Base-by-base conservation (phyloP, 1,140 invertebrate genomes). In the Drosophila baimaii region DNA sequence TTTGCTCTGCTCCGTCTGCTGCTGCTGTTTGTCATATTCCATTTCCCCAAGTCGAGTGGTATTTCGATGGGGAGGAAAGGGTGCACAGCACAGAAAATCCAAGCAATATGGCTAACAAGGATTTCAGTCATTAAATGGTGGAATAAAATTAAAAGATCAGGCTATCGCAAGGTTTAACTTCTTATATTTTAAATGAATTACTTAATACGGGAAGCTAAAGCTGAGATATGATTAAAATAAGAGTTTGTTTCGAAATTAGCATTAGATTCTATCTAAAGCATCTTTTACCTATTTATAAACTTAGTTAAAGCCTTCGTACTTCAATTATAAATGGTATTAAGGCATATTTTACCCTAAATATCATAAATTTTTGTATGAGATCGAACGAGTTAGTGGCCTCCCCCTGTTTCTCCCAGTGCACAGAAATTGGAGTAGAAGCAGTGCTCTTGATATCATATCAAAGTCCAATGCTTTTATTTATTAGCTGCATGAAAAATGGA, bases 381-480 rank as follows among this genome's bases (percentile, higher is more conserved):
- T 47, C 5, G 12, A 6, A 5, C 19, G 0, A 10, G 12, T 8
- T 5, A 9, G 1, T 2, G 7, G 1, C 15, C 4, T 2, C 6
- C 25, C 2, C 3, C 9, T 15, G 0, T 63, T 69, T 52, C 17
- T 44, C 17, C 21, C 61, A 43, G 65, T 69, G 61, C 33, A 39
- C 2, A 44, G n/a, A 57, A 46, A 39, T 44, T 31, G 41, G 25
- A 37, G 41, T 29, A 33, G 19, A 23, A 49, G 33, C 17, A 43
- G 62, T 52, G n/a, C 41, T 23, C 51, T 70, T 37, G 65, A 58
- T 71, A 71, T 71, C 68, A 71, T 58, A 71, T 71, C 65, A 56
- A 33, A 41, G 68, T 33, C 21, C 65, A 71, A 71, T 71, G 68
- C 52, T 71, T 71, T 58, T 49, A 71, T 71, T 71, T 71, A 71